These are phyloP conservation scores for Sphaeramia orbicularis DNA, from an alignment of 2,797 vertebrate genomes.

Conservation along the genomic window DNA sequence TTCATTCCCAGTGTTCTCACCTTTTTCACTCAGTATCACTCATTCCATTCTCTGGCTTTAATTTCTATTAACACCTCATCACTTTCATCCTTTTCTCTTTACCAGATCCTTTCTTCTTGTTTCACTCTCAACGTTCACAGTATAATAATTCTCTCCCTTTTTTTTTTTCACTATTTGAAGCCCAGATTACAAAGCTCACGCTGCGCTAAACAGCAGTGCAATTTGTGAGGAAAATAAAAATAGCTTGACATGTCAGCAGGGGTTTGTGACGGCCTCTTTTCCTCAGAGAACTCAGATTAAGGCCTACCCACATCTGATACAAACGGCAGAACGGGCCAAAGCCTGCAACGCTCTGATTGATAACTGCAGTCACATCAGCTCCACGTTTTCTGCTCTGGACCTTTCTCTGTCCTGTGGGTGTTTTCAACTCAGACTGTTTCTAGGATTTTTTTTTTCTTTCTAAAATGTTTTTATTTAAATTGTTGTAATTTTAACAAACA, in stretches of 20 bases:
- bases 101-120: constrained; percentile 3
- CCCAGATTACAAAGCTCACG: constrained; percentile 50
- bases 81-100: not conserved
- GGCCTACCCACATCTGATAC: constrained; percentile 56
- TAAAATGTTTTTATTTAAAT: too few species aligned
- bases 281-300: constrained; percentile 71
- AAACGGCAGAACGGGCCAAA: constrained; percentile 49
- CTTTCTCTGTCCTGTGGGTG: too few species aligned
- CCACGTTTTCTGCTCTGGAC: too few species aligned
- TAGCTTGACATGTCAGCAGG: constrained; percentile 76
- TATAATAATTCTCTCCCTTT: constrained; percentile 45
- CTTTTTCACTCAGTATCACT: too few species aligned
- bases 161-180: constrained; percentile 35
- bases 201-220: constrained; percentile 65
- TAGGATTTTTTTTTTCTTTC: too few species aligned
- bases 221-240: constrained; percentile 74
- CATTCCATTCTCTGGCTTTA: too few species aligned
- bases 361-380: constrained; percentile 15
- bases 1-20: too few species aligned
- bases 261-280: constrained; percentile 76
- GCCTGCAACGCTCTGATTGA: constrained; percentile 37
- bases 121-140: constrained; percentile 11
- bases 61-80: not conserved
- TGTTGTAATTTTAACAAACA: too few species aligned
- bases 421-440: too few species aligned